Base-by-base conservation (phyloP, 2,797 vertebrate genomes). In the Halcyon smyrnensis region DNA sequence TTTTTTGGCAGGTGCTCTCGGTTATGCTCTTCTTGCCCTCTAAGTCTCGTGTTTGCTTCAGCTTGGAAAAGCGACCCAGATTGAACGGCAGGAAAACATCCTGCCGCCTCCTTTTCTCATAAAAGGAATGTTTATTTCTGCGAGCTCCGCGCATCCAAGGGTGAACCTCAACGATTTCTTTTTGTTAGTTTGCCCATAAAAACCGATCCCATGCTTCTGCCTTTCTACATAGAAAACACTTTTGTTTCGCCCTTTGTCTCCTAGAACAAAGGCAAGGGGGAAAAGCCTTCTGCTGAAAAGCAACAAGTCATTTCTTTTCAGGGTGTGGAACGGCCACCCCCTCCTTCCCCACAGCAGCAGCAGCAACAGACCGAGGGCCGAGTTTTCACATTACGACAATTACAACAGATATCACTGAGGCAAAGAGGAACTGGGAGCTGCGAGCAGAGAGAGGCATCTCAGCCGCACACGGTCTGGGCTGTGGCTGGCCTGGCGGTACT, bases 301-400 rank as follows among this genome's bases (percentile, higher is more conserved):
- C 98, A 98, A 98, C 98, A 98, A 98, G 98, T 98, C 97, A 94
- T 93, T 97, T 97, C 96, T 98, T 98, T 97, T 97, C 97, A 97
- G 95, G 86, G 88, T 90, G 85, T 94, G 87, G 95, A 95, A 96
- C 18, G 96, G 95, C 78, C 96, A 82, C 73, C 53, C 87, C 87
- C 83, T 94, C 86, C 77, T 87, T 89, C 91, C 87, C 89, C 81
- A 69, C 64, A 95, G 82, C 87, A 97, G 90, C 96, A 95, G 92
- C 62, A 85, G 82, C 76, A 90, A 62, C 94, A 69, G 83, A 79
- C 60, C 27, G n/a, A n/a, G 84, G 54, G 70, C 84, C 15, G 16
- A 68, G 41, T 92, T 93, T 94, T 91, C 83, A 63, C 75, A 85
- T 90, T 69, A 39, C 76, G 89, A 86, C 80, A 64, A 53, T 75